phyloP scores from a whole-genome alignment of 1,140 invertebrate species.

The Melipona quadrifasciata region DNA sequence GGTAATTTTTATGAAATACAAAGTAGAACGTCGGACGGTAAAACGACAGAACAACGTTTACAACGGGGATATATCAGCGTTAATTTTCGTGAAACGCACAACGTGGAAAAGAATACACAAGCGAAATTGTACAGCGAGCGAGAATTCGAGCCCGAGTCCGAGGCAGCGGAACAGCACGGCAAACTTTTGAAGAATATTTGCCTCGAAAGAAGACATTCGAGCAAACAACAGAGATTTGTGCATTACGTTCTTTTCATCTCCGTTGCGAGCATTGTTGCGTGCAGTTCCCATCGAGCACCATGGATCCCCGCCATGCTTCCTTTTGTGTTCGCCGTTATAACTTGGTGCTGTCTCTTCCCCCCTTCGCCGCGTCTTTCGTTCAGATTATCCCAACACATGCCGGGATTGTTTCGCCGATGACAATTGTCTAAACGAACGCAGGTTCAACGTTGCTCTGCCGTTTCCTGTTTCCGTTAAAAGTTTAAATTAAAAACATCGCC shows the following conservation, averaged over 20 bases:
- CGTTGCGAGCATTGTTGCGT: not conserved
- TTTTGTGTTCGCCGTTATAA: slow-evolving; percentile 9
- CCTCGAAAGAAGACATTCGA: slow-evolving; percentile 18
- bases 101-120: too few species aligned
- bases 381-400: slow-evolving; percentile 3
- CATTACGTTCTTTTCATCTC: slow-evolving; percentile 15
- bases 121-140: not conserved
- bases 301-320: not conserved
- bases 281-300: not conserved
- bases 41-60: not conserved
- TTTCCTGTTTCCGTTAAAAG: not conserved
- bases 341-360: not conserved
- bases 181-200: not conserved
- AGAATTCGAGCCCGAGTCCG: not conserved
- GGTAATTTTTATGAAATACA: not conserved
- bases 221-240: not conserved
- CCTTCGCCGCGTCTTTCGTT: not conserved
- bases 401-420: not conserved
- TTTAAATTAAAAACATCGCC: slow-evolving; percentile 23
- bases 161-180: not conserved
- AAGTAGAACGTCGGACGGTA: not conserved
- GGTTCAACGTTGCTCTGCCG: not conserved
- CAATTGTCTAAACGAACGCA: not conserved
- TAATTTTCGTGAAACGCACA: too few species aligned
- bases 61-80: not conserved